phyloP scores from a whole-genome alignment of 1,140 invertebrate species.

The Oncopodura yosiiana region DNA sequence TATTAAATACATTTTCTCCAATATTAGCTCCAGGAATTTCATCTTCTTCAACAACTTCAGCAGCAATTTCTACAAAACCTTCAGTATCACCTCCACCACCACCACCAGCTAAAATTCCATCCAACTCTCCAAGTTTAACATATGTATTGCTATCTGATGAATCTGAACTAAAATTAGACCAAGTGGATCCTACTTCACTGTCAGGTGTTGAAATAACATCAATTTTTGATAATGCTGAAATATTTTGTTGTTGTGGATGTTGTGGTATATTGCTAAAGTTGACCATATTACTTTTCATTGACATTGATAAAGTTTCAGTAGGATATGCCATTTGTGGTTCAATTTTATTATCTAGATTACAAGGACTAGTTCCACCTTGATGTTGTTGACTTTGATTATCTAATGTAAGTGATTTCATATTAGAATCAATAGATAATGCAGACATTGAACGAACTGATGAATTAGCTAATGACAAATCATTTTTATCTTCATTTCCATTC shows the following conservation, averaged over 20 bases:
- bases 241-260: slow-evolving; percentile 7
- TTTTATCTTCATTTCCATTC: slow-evolving; percentile 16
- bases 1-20: background rate
- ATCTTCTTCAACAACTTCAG: slow-evolving; percentile 70
- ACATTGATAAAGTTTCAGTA: slow-evolving; percentile 1
- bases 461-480: background rate
- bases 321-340: slow-evolving; percentile 9
- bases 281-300: slow-evolving; percentile 17
- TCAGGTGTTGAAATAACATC: slow-evolving; percentile 31
- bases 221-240: background rate
- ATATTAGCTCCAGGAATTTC: slow-evolving; percentile 55
- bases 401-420: too few species aligned
- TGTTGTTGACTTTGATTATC: slow-evolving; percentile 5
- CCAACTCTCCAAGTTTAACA: slow-evolving; percentile 20
- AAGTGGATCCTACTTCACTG: slow-evolving; percentile 31
- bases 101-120: background rate
- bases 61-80: slow-evolving; percentile 61
- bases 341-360: background rate
- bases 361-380: background rate
- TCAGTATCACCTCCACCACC: slow-evolving; percentile 31
- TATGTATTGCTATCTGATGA: slow-evolving; percentile 32
- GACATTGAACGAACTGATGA: background rate
- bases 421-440: slow-evolving; percentile 5
- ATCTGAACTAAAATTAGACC: slow-evolving; percentile 25
- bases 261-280: slow-evolving; percentile 22